Conservation (phyloP, 2,797 vertebrate species). For the Fistularia tabacaria region DNA sequence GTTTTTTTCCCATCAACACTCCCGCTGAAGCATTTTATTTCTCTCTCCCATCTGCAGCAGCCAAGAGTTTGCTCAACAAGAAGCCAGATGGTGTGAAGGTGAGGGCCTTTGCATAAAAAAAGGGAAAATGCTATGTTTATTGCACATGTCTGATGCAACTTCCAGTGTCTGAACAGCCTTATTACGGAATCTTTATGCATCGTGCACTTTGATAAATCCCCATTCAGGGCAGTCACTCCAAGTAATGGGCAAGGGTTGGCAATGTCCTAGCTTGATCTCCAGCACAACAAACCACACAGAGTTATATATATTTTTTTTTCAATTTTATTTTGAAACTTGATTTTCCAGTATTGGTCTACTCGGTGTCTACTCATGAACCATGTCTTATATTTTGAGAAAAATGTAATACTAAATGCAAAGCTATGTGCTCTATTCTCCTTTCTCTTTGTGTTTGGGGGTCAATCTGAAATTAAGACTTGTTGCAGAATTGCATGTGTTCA, state of each 20-base stretch:
- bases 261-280: slow-evolving; percentile 16
- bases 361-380: slow-evolving; percentile 11
- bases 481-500: slow-evolving; percentile 9
- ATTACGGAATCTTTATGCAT: slow-evolving; percentile 44
- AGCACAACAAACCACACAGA: slow-evolving; percentile 3
- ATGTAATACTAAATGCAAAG: slow-evolving; percentile 12
- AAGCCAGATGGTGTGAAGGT: slow-evolving; percentile 96
- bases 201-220: slow-evolving; percentile 42
- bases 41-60: slow-evolving; percentile 81
- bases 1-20: slow-evolving; percentile 4
- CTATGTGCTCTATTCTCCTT: slow-evolving; percentile 7
- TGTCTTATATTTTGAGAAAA: slow-evolving; percentile 8
- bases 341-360: background rate
- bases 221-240: slow-evolving; percentile 59
- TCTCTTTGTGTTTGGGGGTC: slow-evolving; percentile 17
- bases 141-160: slow-evolving; percentile 48
- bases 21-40: slow-evolving; percentile 34
- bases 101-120: slow-evolving; percentile 53
- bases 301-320: slow-evolving; percentile 6
- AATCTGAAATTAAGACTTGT: slow-evolving; percentile 25
- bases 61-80: slow-evolving; percentile 95
- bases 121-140: slow-evolving; percentile 23
- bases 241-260: slow-evolving; percentile 25
- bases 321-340: background rate
- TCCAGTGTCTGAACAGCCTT: slow-evolving; percentile 33